These are phyloP conservation scores for Halocaridina rubra DNA, from an alignment of 2,888 invertebrate genomes.

Conservation along the genomic window DNA sequence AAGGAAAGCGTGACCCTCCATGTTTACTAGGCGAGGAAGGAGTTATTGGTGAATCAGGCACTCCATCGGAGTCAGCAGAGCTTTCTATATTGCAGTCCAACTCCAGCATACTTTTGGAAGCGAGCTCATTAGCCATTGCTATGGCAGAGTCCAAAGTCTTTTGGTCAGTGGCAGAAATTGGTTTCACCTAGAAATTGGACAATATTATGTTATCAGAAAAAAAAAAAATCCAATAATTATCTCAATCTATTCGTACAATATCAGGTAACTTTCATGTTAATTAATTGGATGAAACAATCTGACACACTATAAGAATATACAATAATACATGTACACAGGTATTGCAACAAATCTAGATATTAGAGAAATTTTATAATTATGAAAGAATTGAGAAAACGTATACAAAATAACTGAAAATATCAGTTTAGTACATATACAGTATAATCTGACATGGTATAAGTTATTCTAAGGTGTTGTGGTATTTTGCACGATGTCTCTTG, in stretches of 20 bases:
- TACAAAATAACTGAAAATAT: too few relatives aligned
- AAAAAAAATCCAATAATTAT: not conserved
- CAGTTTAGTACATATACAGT: too few relatives aligned
- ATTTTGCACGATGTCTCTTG: too few relatives aligned
- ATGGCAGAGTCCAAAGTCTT: constrained; percentile 92
- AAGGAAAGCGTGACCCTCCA: constrained; percentile 41
- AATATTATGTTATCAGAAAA: not conserved
- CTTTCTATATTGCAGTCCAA: constrained; percentile 65
- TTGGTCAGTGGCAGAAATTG: constrained; percentile 92
- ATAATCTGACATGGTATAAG: too few relatives aligned
- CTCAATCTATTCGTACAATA: too few relatives aligned
- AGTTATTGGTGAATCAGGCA: constrained; percentile 69
- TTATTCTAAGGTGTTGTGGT: too few relatives aligned
- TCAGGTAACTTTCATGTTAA: too few relatives aligned
- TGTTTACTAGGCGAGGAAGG: constrained; percentile 76
- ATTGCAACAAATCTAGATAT: too few relatives aligned
- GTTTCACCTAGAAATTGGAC: constrained; percentile 80
- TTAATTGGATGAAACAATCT: not conserved
- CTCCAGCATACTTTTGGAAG: constrained; percentile 75
- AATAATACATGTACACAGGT: not conserved
- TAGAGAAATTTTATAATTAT: too few relatives aligned
- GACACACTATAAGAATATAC: not conserved
- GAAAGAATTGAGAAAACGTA: too few relatives aligned
- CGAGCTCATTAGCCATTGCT: constrained; percentile 91
- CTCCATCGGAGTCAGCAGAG: constrained; percentile 42